Evolutionary conservation across 2,113 vertebrate genomes (phyloP).

Genomic region (Gracilinanus agilis): DNA sequence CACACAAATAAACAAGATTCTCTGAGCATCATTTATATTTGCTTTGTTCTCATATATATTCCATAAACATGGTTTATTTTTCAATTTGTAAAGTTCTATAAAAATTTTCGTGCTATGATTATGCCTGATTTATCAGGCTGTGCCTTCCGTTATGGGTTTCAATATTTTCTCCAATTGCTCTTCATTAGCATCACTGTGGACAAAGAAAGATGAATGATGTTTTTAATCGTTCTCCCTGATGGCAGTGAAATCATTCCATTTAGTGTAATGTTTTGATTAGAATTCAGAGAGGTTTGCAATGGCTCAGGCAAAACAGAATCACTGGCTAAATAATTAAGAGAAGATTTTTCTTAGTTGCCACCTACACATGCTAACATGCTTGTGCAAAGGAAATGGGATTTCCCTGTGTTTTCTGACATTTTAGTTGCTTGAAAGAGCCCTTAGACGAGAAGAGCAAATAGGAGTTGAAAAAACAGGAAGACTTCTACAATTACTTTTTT

Average conservation of each 20-base stretch:
- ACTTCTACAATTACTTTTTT: neutral
- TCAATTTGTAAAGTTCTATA: constrained; percentile 40
- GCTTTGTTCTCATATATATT: neutral
- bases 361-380: neutral
- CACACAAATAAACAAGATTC: neutral
- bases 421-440: neutral
- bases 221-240: neutral
- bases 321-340: constrained; percentile 25
- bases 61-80: neutral
- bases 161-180: neutral
- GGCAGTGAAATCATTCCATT: neutral
- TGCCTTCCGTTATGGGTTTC: neutral
- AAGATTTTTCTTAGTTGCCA: neutral
- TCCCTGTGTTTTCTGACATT: neutral
- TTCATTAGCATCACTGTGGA: neutral
- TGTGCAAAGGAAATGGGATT: constrained; percentile 15
- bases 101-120: constrained; percentile 25
- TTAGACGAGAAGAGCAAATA: constrained; percentile 2
- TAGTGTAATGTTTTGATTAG: constrained; percentile 5
- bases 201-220: neutral
- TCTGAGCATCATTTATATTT: neutral
- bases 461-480: neutral
- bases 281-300: constrained; percentile 31
- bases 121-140: neutral
- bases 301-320: constrained; percentile 25